Conservation (phyloP, 2,113 vertebrate species). For the Aphyosemion australe region DNA sequence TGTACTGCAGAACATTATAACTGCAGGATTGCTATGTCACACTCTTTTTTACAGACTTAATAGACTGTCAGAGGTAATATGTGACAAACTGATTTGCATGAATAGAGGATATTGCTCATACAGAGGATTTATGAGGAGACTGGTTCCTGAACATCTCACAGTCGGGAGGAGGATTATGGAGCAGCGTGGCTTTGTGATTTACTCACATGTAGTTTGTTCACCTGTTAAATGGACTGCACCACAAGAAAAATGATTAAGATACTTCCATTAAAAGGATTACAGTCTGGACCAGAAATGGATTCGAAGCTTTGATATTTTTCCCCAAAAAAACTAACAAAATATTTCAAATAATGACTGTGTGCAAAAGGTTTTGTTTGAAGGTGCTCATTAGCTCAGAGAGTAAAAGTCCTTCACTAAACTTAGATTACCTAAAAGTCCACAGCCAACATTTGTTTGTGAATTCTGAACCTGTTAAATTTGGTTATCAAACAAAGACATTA, state of each 20-base stretch:
- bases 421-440: too few species aligned
- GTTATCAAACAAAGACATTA: too few species aligned
- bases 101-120: background rate
- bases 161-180: background rate
- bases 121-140: background rate
- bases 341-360: background rate
- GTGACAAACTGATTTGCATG: background rate
- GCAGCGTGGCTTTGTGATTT: background rate
- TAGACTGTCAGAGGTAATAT: background rate
- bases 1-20: background rate
- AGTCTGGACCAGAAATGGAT: background rate
- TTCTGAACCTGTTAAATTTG: too few species aligned
- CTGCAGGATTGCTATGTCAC: background rate
- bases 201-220: background rate
- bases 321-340: background rate
- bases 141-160: background rate
- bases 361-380: background rate
- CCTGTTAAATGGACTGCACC: background rate
- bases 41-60: slow-evolving; percentile 8
- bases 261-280: background rate
- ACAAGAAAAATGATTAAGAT: background rate
- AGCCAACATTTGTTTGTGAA: too few species aligned
- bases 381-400: background rate
- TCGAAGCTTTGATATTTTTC: background rate
- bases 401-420: background rate